Evolutionary conservation across 1,140 invertebrate species (phyloP), one percentile per base, ranked within the genome.

Genomic region (Cryptotermes secundus): DNA sequence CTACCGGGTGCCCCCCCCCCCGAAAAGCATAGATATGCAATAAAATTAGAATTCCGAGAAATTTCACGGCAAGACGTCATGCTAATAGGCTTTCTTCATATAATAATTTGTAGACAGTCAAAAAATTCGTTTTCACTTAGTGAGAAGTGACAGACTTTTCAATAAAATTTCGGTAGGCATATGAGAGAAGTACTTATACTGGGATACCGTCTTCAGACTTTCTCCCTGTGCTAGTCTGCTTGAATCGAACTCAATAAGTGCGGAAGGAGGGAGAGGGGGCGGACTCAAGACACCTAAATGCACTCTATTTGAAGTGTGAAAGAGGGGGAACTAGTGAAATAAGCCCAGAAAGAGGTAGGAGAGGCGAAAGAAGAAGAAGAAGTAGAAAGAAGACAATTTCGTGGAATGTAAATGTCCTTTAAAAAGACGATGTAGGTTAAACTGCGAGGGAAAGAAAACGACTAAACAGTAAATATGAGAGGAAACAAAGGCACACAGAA

Each of bases 241-340:
- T 72, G 59, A 72, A 72, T 72, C 3, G 59, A 72, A 72, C 59
- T 72, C 26, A 72, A 72, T 72, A 72, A 72, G 9, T 9, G 26
- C n/a, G 59, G n/a, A 72, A 31, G 53, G 1, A 31, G n/a, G 14
- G 26, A n/a, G 59, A 14, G 26, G 10, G n/a, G 59, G 16, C 7
- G 34, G 80, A 24, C 26, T 35, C 42, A 81, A 81, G 80, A 81
- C 80, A 81, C 34, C 35, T 81, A 81, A 81, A 81, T 45, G 80
- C 80, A 81, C 80, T 81, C 35, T 72, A 72, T 72, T 72, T 81
- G 80, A 81, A 81, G 80, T 81, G 80, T 45, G 42, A 81, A 34
- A 81, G 24, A 19, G 9, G 80, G 80, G 80, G 35, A 10, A 34
- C 7, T 9, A 6, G 42, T 9, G 10, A 45, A 81, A 34, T 35